phyloP scores from a whole-genome alignment of 1,140 invertebrate genomes.

The Psix sp. region DNA sequence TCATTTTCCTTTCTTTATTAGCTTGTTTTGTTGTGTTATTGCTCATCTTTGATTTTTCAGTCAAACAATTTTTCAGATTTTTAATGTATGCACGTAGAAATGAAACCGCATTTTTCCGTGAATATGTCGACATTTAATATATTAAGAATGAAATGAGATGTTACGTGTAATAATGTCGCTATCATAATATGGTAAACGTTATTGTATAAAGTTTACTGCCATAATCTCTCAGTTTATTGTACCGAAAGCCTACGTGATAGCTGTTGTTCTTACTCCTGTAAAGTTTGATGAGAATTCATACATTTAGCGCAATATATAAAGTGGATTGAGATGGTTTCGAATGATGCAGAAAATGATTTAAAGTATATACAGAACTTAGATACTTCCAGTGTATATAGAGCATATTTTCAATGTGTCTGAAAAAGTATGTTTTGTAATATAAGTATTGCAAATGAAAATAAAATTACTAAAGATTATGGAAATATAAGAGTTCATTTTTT shows the following conservation, averaged over 20 bases:
- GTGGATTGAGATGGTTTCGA: conserved; percentile 21
- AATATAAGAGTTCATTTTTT: no score
- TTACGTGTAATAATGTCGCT: conserved; percentile 66
- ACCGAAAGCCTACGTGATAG: conserved; percentile 73
- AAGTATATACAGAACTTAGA: conserved; percentile 70
- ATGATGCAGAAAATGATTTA: conserved; percentile 28
- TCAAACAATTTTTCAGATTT: not conserved
- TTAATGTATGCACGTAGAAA: conserved; percentile 66
- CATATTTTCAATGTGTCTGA: conserved; percentile 77
- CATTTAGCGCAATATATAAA: conserved; percentile 28
- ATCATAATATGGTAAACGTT: conserved; percentile 67
- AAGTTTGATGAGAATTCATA: conserved; percentile 63
- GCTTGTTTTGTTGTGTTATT: conserved; percentile 13
- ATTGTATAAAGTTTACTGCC: conserved; percentile 74
- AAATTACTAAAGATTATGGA: conserved; percentile 69
- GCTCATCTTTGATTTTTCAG: conserved; percentile 1
- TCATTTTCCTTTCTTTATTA: not conserved
- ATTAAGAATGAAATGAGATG: conserved; percentile 8
- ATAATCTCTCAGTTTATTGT: conserved; percentile 73
- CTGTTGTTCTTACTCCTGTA: conserved; percentile 73
- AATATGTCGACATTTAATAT: conserved; percentile 37
- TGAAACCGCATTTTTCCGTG: conserved; percentile 62
- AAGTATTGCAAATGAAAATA: conserved; percentile 75
- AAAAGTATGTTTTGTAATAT: conserved; percentile 78
- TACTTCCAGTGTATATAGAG: conserved; percentile 75